phyloP scores from a whole-genome alignment of 2,113 vertebrate genomes.

The Pyxicephalus adspersus region DNA sequence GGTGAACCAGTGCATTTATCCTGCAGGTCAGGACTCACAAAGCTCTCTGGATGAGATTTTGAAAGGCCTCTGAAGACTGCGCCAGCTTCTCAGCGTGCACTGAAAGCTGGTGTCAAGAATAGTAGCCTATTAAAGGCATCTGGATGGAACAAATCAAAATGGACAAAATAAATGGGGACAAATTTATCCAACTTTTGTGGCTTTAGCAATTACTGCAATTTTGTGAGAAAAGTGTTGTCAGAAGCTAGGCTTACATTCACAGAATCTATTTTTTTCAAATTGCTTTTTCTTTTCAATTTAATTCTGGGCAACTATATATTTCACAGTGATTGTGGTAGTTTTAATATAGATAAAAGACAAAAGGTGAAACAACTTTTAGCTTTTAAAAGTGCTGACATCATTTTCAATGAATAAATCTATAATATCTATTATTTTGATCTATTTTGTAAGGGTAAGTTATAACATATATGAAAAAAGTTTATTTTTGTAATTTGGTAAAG shows the following conservation, averaged over 20 bases:
- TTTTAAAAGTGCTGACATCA: too few species aligned
- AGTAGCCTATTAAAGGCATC: constrained; percentile 54
- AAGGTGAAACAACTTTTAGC: background rate
- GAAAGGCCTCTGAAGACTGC: constrained; percentile 50
- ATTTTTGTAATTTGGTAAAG: too few species aligned
- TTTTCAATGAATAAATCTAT: too few species aligned
- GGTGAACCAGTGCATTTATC: constrained; percentile 58
- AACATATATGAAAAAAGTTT: too few species aligned
- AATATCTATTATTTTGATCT: too few species aligned
- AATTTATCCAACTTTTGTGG: constrained; percentile 37
- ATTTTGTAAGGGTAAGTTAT: too few species aligned
- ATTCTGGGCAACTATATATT: constrained; percentile 60
- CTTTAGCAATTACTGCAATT: constrained; percentile 53
- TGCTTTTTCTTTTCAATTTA: constrained; percentile 59
- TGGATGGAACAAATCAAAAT: constrained; percentile 57
- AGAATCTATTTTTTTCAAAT: constrained; percentile 39
- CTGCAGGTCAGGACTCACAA: constrained; percentile 43
- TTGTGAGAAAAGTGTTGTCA: constrained; percentile 48
- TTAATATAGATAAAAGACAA: background rate
- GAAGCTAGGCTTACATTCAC: constrained; percentile 30
- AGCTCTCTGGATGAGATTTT: constrained; percentile 54
- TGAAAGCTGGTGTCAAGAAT: constrained; percentile 45
- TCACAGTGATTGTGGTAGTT: background rate
- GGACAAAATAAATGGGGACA: constrained; percentile 55
- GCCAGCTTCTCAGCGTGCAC: constrained; percentile 41